Evolutionary conservation across 2,888 invertebrate genomes (phyloP).

Genomic region (Leucozona laternaria): DNA sequence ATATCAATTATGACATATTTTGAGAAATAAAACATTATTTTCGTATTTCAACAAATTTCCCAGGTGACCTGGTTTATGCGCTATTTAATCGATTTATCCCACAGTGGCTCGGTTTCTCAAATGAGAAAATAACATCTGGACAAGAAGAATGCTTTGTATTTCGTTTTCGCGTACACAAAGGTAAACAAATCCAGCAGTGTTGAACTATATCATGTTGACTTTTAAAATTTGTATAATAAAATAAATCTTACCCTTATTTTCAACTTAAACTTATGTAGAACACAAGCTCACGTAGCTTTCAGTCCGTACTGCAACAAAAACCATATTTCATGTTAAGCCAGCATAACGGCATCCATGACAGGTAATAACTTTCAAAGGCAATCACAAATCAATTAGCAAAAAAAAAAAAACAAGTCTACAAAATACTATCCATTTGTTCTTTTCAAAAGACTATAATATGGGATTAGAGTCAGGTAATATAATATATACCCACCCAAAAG

Average conservation of each 20-base stretch:
- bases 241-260: slow-evolving; percentile 10
- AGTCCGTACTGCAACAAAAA: neutral
- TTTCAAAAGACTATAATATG: neutral
- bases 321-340: slow-evolving; percentile 38
- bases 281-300: neutral
- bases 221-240: neutral
- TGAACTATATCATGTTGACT: neutral
- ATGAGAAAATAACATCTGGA: neutral
- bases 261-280: neutral
- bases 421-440: neutral
- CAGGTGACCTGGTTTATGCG: neutral
- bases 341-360: slow-evolving; percentile 35
- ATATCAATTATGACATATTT: no score
- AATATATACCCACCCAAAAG: neutral
- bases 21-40: no score
- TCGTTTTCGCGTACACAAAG: neutral
- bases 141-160: neutral
- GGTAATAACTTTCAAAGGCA: slow-evolving; percentile 40
- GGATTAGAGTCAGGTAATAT: neutral
- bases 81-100: neutral
- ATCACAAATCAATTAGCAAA: slow-evolving; percentile 39
- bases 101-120: neutral
- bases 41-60: neutral
- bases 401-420: neutral
- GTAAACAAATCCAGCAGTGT: neutral